phyloP scores from a whole-genome alignment of 2,113 vertebrate species.

The Perccottus glenii region DNA sequence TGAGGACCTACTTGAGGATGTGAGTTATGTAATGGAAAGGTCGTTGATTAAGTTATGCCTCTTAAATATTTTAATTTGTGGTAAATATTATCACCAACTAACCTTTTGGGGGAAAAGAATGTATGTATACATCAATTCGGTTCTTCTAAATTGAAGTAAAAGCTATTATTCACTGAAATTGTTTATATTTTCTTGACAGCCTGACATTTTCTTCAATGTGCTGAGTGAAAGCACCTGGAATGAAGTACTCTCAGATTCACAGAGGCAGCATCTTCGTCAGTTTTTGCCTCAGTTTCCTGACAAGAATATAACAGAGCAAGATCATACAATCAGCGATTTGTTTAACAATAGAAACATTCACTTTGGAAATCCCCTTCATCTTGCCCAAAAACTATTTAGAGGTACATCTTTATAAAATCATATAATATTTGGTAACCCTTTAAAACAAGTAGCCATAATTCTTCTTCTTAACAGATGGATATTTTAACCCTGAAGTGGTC shows the following conservation, averaged over 20 bases:
- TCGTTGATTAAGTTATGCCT: background rate
- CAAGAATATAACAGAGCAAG: constrained; percentile 83
- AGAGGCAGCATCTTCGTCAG: constrained; percentile 89
- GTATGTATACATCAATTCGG: no score
- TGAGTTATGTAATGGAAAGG: constrained; percentile 74
- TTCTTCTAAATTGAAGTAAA: background rate
- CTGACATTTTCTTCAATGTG: constrained; percentile 95
- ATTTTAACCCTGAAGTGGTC: constrained; percentile 96
- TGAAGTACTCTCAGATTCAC: constrained; percentile 87
- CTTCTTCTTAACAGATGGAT: constrained; percentile 82
- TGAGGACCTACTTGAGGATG: constrained; percentile 94
- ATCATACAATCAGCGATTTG: constrained; percentile 79
- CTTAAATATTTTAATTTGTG: no score
- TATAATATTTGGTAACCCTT: background rate
- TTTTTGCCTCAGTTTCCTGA: constrained; percentile 91
- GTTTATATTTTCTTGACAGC: constrained; percentile 73
- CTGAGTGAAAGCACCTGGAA: constrained; percentile 92
- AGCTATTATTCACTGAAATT: background rate
- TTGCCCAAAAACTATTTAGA: constrained; percentile 93
- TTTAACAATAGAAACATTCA: constrained; percentile 89
- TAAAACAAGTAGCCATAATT: background rate
- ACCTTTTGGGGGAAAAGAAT: no score
- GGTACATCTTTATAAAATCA: constrained; percentile 70
- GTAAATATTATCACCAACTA: no score
- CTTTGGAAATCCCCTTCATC: constrained; percentile 93